phyloP scores from a whole-genome alignment of 1,140 invertebrate genomes.

The Pinna nobilis region DNA sequence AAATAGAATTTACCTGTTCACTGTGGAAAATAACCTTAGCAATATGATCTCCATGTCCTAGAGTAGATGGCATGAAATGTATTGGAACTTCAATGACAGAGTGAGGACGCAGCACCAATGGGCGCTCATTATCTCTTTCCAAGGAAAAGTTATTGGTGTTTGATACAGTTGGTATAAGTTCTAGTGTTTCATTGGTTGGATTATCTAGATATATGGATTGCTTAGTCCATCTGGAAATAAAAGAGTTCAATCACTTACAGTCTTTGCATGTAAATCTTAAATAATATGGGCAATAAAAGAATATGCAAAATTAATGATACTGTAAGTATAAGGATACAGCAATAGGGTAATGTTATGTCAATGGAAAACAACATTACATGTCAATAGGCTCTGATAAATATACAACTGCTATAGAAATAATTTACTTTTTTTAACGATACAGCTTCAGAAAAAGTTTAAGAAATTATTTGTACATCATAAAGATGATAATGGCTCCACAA shows the following conservation, averaged over 20 bases:
- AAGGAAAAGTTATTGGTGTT: slow-evolving; percentile 73
- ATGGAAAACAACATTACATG: no score
- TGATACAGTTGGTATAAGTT: slow-evolving; percentile 65
- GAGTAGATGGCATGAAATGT: slow-evolving; percentile 72
- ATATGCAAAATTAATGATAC: no score
- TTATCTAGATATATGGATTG: slow-evolving; percentile 68
- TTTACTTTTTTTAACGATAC: no score
- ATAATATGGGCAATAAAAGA: background rate
- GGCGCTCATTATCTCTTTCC: slow-evolving; percentile 65
- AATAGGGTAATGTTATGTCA: no score
- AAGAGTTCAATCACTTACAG: background rate
- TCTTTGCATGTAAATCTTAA: no score
- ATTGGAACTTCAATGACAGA: slow-evolving; percentile 64
- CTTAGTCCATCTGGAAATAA: slow-evolving; percentile 65
- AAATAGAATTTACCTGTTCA: slow-evolving; percentile 63
- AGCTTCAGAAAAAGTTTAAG: no score
- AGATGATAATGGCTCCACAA: no score
- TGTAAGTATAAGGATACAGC: no score
- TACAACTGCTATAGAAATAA: no score
- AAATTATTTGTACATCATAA: no score
- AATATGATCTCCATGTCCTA: slow-evolving; percentile 67
- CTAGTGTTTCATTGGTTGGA: slow-evolving; percentile 69
- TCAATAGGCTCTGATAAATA: no score
- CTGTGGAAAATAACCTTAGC: slow-evolving; percentile 69
- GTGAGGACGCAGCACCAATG: slow-evolving; percentile 58